Evolutionary conservation across 2,797 vertebrate species (phyloP).

Genomic region (Enteromius treurensis): DNA sequence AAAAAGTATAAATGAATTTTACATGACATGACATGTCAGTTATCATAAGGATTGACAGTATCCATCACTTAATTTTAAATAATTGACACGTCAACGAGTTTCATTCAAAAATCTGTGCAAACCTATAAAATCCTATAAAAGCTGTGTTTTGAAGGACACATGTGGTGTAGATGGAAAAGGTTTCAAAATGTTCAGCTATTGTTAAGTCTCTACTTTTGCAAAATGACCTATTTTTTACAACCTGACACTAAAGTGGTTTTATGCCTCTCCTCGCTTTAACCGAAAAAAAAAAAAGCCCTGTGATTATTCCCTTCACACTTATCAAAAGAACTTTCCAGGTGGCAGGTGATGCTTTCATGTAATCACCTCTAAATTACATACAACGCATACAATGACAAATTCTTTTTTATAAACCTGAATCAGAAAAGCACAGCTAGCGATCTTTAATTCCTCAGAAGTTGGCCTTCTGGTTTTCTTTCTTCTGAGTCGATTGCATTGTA

Average conservation of each 20-base stretch:
- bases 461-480: slow-evolving; percentile 21
- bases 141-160: neutral
- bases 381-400: neutral
- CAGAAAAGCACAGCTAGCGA: slow-evolving; percentile 8
- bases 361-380: slow-evolving; percentile 9
- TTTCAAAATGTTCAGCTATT: neutral
- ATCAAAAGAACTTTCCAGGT: slow-evolving; percentile 2
- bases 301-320: neutral
- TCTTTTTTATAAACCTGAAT: slow-evolving; percentile 8
- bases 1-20: neutral
- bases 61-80: neutral
- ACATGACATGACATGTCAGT: neutral
- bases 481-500: slow-evolving; percentile 9
- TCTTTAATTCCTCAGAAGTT: slow-evolving; percentile 27
- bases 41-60: neutral
- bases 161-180: neutral
- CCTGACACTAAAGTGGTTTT: slow-evolving; percentile 43
- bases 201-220: slow-evolving; percentile 25
- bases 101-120: neutral
- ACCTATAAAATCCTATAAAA: neutral
- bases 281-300: neutral
- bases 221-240: slow-evolving; percentile 17
- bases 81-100: neutral
- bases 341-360: slow-evolving; percentile 23
- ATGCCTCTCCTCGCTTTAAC: neutral